These are phyloP conservation scores for Orthosia incerta DNA, from an alignment of 2,888 invertebrate genomes.

Conservation along the genomic window DNA sequence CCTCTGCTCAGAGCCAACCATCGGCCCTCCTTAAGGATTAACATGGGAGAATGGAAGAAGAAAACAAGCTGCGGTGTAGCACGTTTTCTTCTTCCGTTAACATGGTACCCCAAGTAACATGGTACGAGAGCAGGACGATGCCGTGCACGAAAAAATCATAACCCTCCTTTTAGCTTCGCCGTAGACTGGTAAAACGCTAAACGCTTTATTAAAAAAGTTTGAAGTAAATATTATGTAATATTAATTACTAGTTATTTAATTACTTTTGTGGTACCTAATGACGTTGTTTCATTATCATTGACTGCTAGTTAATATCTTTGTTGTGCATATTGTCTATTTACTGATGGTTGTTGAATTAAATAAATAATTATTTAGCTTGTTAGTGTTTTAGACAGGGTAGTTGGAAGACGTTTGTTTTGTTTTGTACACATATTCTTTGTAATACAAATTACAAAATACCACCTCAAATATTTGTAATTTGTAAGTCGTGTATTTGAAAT, in stretches of 20 bases:
- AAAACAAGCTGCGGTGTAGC: background rate
- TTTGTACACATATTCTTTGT: no score
- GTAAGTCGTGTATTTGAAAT: no score
- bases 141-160: no score
- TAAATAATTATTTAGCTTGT: background rate
- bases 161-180: no score
- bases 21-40: background rate
- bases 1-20: background rate
- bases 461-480: no score
- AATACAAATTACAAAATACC: no score
- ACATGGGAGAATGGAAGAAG: background rate
- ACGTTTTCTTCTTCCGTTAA: no score
- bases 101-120: background rate
- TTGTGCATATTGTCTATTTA: conserved; percentile 24
- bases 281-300: conserved; percentile 17
- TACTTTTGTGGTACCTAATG: conserved; percentile 7
- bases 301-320: conserved; percentile 17
- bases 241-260: conserved; percentile 4
- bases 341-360: conserved; percentile 9
- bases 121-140: background rate
- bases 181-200: no score
- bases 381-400: background rate
- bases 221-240: no score
- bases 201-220: no score
- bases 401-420: background rate